Base-by-base conservation (phyloP, 1,140 invertebrate genomes). In the Bombus breviceps region DNA sequence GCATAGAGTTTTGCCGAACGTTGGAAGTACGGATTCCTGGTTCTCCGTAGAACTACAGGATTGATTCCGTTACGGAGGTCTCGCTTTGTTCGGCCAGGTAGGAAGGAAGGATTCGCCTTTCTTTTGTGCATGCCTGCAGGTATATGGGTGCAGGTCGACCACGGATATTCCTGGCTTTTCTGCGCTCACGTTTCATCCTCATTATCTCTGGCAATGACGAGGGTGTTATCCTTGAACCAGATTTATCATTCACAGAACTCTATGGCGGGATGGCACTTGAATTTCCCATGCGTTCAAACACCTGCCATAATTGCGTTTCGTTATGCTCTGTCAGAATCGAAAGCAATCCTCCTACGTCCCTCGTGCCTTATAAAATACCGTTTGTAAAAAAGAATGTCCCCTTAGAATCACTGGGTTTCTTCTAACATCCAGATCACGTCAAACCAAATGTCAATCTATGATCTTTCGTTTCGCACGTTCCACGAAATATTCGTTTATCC, bases 191-290 rank as follows among this genome's bases (percentile, higher is more conserved):
- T 75, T 81, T 81, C 83, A 84, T 83, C 80, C 89, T 88, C 84
- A 92, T 92, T 92, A 91, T 91, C 90, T 90, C 79, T 78, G 83
- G 79, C 84, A 88, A 85, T 92, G 91, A 92, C 87, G 90, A 90
- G 86, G 86, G 90, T 92, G 90, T 91, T 88, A 88, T 90, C 89
- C 90, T 90, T 91, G 89, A 86, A 87, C 79, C 85, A 89, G 83
- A 92, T 91, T 91, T 90, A 91, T 91, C 86, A 90, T 89, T 89
- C 86, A 88, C 81, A 69, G 76, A 66, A 83, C 43, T n/a, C 59
- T 43, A 34, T 28, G 64, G 47, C 22, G 28, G 71, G 57, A 41
- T 39, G 71, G 32, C 80, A 53, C 37, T 83, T 37, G 85, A 74
- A 85, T 73, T 75, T 73, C 59, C 43, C 37, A 59, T 80, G 43